A percentile compares a stretch with the other conserved stretches of the same genome.
phyloP scores from a whole-genome alignment of 2,113 vertebrate species.

The Eira barbara region DNA sequence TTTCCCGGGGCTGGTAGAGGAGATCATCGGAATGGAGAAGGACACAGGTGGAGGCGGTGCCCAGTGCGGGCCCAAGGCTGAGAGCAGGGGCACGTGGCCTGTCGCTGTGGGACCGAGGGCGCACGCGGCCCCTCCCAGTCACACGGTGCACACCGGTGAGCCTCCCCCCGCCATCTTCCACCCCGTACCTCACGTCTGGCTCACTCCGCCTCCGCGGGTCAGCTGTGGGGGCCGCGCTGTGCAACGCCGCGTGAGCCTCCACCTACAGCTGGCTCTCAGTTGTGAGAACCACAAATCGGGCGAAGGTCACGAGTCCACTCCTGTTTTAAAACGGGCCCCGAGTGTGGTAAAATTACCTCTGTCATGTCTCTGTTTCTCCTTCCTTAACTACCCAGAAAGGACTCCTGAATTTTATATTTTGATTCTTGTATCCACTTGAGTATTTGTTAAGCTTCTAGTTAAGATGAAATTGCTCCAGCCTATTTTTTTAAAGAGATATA shows the following conservation, averaged over 20 bases:
- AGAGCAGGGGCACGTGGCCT: rapidly evolving
- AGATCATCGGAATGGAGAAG: not conserved
- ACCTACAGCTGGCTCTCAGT: too few species aligned
- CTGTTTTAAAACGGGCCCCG: not conserved
- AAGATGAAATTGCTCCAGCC: not conserved
- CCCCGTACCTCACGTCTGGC: too few species aligned
- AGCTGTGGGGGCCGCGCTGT: too few species aligned
- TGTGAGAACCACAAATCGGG: not conserved
- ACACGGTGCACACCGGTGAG: too few species aligned
- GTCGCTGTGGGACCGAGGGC: rapidly evolving
- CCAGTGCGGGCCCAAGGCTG: not conserved
- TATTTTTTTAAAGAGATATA: not conserved
- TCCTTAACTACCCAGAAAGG: not conserved
- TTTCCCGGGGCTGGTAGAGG: not conserved
- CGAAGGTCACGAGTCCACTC: not conserved
- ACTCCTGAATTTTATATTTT: not conserved
- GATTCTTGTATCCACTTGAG: not conserved
- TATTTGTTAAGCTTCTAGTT: constrained; percentile 24
- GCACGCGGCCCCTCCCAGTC: rapidly evolving
- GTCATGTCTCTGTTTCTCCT: not conserved
- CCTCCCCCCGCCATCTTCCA: not conserved
- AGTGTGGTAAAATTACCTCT: not conserved
- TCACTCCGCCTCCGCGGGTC: not conserved
- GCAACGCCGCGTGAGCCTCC: too few species aligned
- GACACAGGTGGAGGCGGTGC: not conserved